These are phyloP conservation scores for Ennomos fuscantarius DNA, from an alignment of 2,888 invertebrate species.

Conservation along the genomic window DNA sequence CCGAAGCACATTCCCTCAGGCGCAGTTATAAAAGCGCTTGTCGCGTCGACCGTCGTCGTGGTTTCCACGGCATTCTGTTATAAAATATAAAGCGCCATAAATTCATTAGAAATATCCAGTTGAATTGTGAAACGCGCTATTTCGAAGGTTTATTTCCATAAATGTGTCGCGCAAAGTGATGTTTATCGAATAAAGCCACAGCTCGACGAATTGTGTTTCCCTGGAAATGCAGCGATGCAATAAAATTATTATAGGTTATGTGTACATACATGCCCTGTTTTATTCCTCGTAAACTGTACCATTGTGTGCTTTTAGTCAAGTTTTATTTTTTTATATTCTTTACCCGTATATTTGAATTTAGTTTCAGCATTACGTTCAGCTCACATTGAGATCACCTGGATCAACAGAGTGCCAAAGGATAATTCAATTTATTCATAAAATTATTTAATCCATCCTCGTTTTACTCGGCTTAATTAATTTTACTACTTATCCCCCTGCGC, in stretches of 20 bases:
- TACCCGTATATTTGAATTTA: no score
- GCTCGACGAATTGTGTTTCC: slow-evolving; percentile 10
- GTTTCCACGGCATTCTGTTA: not conserved
- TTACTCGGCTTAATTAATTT: no score
- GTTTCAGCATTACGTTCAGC: no score
- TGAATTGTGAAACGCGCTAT: slow-evolving; percentile 25
- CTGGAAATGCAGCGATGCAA: slow-evolving; percentile 23
- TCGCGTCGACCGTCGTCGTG: slow-evolving; percentile 10
- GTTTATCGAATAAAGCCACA: slow-evolving; percentile 22
- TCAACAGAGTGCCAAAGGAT: no score
- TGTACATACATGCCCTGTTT: slow-evolving; percentile 23
- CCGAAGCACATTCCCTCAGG: slow-evolving; percentile 29
- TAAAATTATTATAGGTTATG: slow-evolving; percentile 22
- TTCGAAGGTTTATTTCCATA: slow-evolving; percentile 28
- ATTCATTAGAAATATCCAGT: slow-evolving; percentile 21
- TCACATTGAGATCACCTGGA: no score
- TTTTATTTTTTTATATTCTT: no score
- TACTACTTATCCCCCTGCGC: no score
- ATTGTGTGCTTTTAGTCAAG: not conserved
- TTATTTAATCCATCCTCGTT: no score
- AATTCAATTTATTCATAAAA: no score
- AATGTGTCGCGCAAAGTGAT: slow-evolving; percentile 24
- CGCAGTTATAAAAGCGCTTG: slow-evolving; percentile 31
- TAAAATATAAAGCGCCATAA: slow-evolving; percentile 11
- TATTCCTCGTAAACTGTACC: slow-evolving; percentile 20